phyloP scores from a whole-genome alignment of 2,888 invertebrate genomes.

The Disparrhopalites patrizii region DNA sequence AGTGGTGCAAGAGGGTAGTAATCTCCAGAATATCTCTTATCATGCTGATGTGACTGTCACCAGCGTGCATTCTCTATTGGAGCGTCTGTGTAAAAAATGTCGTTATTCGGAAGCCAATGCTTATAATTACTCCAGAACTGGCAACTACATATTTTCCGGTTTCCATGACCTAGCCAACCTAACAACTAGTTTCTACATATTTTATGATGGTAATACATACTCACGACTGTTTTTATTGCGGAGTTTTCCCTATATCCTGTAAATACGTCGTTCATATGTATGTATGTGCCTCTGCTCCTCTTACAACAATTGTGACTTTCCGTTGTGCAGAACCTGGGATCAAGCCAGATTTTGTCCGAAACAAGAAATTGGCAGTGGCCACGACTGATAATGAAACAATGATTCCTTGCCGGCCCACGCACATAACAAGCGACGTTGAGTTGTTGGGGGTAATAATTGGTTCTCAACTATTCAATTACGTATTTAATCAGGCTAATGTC shows the following conservation, averaged over 20 bases:
- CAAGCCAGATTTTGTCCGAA: neutral
- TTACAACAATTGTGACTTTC: too few relatives aligned
- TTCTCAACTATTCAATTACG: too few relatives aligned
- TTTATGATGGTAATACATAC: slow-evolving; percentile 1
- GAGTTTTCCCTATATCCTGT: too few relatives aligned
- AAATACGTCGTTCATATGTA: too few relatives aligned
- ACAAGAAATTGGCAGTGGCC: too few relatives aligned
- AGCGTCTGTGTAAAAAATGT: neutral
- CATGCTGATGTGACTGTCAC: neutral
- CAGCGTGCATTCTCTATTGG: neutral
- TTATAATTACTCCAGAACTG: neutral
- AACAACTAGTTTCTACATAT: neutral
- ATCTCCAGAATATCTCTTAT: neutral
- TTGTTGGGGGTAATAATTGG: too few relatives aligned
- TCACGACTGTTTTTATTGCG: too few relatives aligned
- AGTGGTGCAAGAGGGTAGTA: neutral
- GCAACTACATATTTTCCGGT: neutral
- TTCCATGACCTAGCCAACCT: neutral
- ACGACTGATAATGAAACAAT: too few relatives aligned
- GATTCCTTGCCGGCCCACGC: too few relatives aligned
- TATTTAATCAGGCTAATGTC: too few relatives aligned
- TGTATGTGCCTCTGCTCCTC: too few relatives aligned
- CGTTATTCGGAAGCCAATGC: neutral
- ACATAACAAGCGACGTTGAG: too few relatives aligned
- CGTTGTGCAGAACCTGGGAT: neutral